Evolutionary conservation across 2,888 invertebrate species (phyloP).

Genomic region (Andrena camellia): DNA sequence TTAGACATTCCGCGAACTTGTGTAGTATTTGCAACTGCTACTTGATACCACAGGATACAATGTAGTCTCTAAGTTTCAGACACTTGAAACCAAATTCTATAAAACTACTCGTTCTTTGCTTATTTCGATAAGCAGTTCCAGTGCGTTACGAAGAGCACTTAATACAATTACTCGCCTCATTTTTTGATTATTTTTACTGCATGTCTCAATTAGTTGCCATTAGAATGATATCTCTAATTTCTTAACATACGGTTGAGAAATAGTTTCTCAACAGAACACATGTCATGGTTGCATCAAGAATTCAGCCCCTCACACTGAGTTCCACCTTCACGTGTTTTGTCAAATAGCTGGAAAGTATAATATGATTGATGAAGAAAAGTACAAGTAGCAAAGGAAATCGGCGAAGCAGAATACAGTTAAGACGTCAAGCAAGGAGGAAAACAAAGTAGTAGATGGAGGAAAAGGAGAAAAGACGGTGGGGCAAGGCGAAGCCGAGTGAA

Average conservation of each 20-base stretch:
- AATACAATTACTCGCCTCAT: no score
- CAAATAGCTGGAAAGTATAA: background rate
- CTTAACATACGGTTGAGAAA: no score
- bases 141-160: no score
- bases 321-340: background rate
- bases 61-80: background rate
- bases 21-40: conserved; percentile 1
- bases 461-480: conserved; percentile 17
- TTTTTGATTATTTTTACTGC: no score
- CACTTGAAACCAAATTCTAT: background rate
- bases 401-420: conserved; percentile 29
- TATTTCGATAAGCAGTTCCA: background rate
- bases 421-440: conserved; percentile 27
- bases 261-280: no score
- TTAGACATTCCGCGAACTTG: conserved; percentile 39
- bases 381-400: conserved; percentile 21
- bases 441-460: conserved; percentile 34
- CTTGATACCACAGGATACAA: background rate
- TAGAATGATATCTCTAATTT: no score
- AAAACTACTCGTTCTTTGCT: background rate
- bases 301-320: no score
- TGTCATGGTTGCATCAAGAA: no score
- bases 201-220: no score
- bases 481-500: conserved; percentile 68
- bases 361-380: conserved; percentile 21